Evolutionary conservation across 2,888 invertebrate genomes (phyloP), one percentile per base, ranked within the genome.

Genomic region (Rapana venosa): DNA sequence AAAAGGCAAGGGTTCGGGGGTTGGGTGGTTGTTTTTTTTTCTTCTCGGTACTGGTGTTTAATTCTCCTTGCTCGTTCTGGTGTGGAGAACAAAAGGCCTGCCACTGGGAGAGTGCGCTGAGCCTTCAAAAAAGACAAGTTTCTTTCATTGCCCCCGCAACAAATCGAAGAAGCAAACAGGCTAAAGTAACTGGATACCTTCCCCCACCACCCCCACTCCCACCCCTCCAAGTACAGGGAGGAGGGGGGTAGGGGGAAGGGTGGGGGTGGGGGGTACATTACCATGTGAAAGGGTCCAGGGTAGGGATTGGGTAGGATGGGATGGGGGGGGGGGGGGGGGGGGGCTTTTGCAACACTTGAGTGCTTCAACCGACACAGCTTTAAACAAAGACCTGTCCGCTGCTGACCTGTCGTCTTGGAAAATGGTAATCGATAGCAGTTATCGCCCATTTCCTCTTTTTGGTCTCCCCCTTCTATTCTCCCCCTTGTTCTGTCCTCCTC

Each of bases 101-200:
- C 79, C 47, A 30, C 70, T n/a, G 56, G 4, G 8, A 87, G n/a
- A 30, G 81, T 70, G 66, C 58, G 70, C 35, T 32, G 35, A 70
- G 89, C 17, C 70, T 74, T 74, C 56, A 85, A 83, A 88, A 88
- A 89, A 84, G 85, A 89, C 89, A 85, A 58, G 35, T 85, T 89
- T 85, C 77, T 89, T 89, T 89, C 74, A 89, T 66, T 85, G n/a
- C 36, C 61, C 61, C 35, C 6, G 83, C 85, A 56, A 89, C 85
- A 89, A 85, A 89, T 89, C 89, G 89, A 89, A 89, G 85, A 70
- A 47, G 89, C 89, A 85, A 89, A 89, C 74, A 77, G 89, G 89
- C 85, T 47, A 47, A 83, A 83, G 74, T 84, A 85, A 85, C 89
- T 84, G 89, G 85, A 89, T 89, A 88, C 79, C 88, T 88, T 88